These are phyloP conservation scores for Condylura cristata DNA, from an alignment of 2,113 vertebrate species.

Conservation along the genomic window DNA sequence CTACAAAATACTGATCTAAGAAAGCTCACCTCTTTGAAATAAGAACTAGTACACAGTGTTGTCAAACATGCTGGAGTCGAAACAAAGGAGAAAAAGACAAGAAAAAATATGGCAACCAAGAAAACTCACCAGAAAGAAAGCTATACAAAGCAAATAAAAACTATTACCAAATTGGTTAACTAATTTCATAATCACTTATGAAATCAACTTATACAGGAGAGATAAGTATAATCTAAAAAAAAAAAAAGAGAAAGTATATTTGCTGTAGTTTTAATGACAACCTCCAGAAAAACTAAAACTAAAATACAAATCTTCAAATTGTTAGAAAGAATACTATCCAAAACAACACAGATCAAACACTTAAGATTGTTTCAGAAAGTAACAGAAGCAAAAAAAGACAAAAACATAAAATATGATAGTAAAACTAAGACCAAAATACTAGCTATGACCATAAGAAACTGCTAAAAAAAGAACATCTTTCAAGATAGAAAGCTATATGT, in stretches of 20 bases:
- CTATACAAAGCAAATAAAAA: conserved; percentile 28
- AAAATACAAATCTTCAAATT: conserved; percentile 39
- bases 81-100: not conserved
- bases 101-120: not conserved
- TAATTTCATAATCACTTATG: conserved; percentile 16
- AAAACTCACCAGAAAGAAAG: not conserved
- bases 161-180: not conserved
- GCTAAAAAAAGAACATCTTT: not conserved
- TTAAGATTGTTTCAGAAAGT: conserved; percentile 29
- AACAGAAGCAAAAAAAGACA: conserved; percentile 30
- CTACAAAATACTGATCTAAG: not conserved
- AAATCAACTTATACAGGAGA: no score
- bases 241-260: conserved; percentile 29
- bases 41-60: not conserved
- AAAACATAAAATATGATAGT: conserved; percentile 11
- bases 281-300: conserved; percentile 26
- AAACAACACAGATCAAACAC: conserved; percentile 21
- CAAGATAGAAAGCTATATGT: not conserved
- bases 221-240: not conserved
- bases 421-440: conserved; percentile 22
- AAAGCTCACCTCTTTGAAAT: not conserved
- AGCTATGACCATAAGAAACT: not conserved
- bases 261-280: conserved; percentile 55
- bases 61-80: not conserved
- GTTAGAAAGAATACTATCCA: conserved; percentile 12